Evolutionary conservation across 2,797 vertebrate species (phyloP), one percentile per base, ranked within the genome.

Genomic region (Urophycis tenuis): DNA sequence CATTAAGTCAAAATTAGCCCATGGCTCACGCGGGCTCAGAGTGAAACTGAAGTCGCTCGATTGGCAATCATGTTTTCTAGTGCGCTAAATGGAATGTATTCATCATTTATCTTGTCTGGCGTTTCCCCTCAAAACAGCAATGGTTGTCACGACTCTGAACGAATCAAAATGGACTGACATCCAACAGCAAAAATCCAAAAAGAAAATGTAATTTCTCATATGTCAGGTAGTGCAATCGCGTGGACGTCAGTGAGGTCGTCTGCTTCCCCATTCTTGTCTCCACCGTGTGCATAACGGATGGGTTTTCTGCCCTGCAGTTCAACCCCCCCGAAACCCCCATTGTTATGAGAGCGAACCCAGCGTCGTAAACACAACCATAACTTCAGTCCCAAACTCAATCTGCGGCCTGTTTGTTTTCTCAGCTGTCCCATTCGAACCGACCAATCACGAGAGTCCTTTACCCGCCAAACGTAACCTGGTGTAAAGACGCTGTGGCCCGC

Each of bases 301-400:
- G n/a, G n/a, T 19, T 6, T 71, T n/a, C 19, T 71, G 29, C 69
- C 29, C 69, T 22, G 12, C 69, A 71, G 33, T 8, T 33, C 30
- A 33, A 31, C 69, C 29, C 10, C 11, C 69, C 29, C 10, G 8
- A 53, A 19, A 19, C 7, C 19, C 4, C 19, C 45, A 49, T 49
- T 49, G 45, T 49, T 12, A 41, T 17, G n/a, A 60, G 35, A 49
- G 35, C 2, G 70, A 69, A 29, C 64, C 14, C 4, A n/a, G 53
- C 53, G 25, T 60, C 10, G 53, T 60, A 60, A 60, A 60, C 53
- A 60, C 53, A 60, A 60, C 22, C 53, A 22, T 29, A 70, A 70
- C 67, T 30, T 84, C 80, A 80, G 75, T 80, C 83, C 72, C 87
- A 91, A 89, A 92, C 79, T 86, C 83, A 78, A 85, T 89, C 77